These are phyloP conservation scores for Nephotettix cincticeps DNA, from an alignment of 1,140 invertebrate species.

Conservation along the genomic window DNA sequence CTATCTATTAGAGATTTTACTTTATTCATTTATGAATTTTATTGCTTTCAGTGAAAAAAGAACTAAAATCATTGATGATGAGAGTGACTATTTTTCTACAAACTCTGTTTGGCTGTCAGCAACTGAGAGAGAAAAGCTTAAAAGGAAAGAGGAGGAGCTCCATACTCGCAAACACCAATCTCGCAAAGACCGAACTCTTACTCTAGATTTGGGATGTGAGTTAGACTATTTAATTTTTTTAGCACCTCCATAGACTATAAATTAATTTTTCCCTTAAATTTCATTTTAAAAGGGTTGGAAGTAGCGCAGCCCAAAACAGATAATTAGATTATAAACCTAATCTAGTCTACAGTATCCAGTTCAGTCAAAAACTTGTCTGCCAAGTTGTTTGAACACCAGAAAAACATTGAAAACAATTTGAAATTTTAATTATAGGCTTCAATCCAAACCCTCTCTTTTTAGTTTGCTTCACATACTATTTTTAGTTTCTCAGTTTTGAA, in stretches of 20 bases:
- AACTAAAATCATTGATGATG: slow-evolving; percentile 92
- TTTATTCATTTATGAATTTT: too few relatives aligned
- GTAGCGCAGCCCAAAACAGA: background rate
- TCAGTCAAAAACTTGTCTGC: too few relatives aligned
- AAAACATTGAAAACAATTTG: too few relatives aligned
- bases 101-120: slow-evolving; percentile 79
- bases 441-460: too few relatives aligned
- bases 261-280: background rate
- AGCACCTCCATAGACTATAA: background rate
- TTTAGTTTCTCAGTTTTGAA: too few relatives aligned
- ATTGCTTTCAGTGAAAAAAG: slow-evolving; percentile 64
- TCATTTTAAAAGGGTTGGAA: background rate
- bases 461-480: too few relatives aligned
- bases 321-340: too few relatives aligned
- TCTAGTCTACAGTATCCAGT: too few relatives aligned
- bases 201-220: slow-evolving; percentile 81
- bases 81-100: slow-evolving; percentile 88
- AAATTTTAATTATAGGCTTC: too few relatives aligned
- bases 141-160: slow-evolving; percentile 68
- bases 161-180: slow-evolving; percentile 69
- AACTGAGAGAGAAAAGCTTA: slow-evolving; percentile 64
- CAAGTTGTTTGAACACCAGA: too few relatives aligned
- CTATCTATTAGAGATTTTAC: too few relatives aligned
- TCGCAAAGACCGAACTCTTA: slow-evolving; percentile 64
- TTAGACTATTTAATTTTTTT: slow-evolving; percentile 11